Percentiles rank a stretch among this genome's conserved stretches.
Conservation (phyloP, 2,888 invertebrate genomes). For the Petrophora chlorosata region DNA sequence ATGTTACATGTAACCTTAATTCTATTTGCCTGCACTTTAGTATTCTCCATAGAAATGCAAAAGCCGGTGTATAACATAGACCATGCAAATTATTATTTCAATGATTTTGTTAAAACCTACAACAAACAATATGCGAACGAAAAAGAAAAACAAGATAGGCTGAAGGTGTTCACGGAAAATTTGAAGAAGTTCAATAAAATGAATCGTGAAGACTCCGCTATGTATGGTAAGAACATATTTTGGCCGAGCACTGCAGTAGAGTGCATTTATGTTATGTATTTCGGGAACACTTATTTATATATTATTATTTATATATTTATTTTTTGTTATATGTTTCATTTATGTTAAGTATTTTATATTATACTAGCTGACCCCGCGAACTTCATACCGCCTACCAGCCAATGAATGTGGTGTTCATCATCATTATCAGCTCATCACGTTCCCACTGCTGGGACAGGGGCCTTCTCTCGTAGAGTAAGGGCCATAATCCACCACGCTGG, state of each 20-base stretch:
- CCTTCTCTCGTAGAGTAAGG: too few species aligned
- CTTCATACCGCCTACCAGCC: too few species aligned
- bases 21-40: neutral
- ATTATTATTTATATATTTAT: too few species aligned
- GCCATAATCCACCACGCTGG: too few species aligned
- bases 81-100: neutral
- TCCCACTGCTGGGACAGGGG: too few species aligned
- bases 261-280: too few species aligned
- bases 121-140: neutral
- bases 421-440: too few species aligned
- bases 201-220: neutral
- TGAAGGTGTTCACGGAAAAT: constrained; percentile 1
- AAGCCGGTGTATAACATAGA: neutral
- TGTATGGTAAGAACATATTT: neutral
- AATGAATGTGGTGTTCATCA: too few species aligned
- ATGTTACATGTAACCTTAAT: constrained; percentile 18
- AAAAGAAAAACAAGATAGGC: neutral
- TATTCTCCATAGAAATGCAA: neutral
- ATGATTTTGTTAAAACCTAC: neutral
- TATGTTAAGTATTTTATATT: too few species aligned
- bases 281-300: too few species aligned
- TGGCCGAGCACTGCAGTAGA: neutral
- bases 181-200: neutral
- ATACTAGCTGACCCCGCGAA: too few species aligned
- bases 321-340: neutral